phyloP scores from a whole-genome alignment of 1,140 invertebrate species.

The Rhyzopertha dominica region DNA sequence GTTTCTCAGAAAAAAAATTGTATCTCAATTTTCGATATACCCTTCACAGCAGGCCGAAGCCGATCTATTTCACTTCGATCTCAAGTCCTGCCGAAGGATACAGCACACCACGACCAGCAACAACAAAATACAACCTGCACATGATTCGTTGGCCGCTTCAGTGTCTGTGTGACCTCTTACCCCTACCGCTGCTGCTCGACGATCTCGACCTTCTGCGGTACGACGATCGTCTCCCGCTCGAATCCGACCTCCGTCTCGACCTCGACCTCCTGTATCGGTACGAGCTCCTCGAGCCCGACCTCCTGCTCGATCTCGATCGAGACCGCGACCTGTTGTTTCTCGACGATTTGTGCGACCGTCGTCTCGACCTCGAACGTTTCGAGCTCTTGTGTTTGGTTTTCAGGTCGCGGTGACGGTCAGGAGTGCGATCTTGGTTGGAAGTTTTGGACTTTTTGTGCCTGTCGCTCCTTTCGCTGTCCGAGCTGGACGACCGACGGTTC shows the following conservation, averaged over 20 bases:
- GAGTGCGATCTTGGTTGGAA: neutral
- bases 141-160: constrained; percentile 19
- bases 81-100: too few relatives aligned
- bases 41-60: too few relatives aligned
- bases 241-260: constrained; percentile 17
- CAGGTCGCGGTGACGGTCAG: neutral
- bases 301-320: constrained; percentile 13
- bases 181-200: constrained; percentile 31
- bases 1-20: too few relatives aligned
- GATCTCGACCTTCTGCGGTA: constrained; percentile 27
- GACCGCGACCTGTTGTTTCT: constrained; percentile 5
- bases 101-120: too few relatives aligned
- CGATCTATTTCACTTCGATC: too few relatives aligned
- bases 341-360: constrained; percentile 16
- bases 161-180: constrained; percentile 41
- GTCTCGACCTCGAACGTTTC: constrained; percentile 10
- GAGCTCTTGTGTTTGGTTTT: neutral
- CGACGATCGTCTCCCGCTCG: constrained; percentile 4
- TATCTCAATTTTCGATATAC: too few relatives aligned
- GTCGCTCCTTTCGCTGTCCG: constrained; percentile 9
- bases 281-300: constrained; percentile 17
- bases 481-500: constrained; percentile 17
- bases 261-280: constrained; percentile 12
- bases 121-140: constrained; percentile 21
- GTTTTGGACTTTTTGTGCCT: constrained; percentile 19